Percentiles rank a stretch among this genome's conserved stretches.
Conservation (phyloP, 2,113 vertebrate genomes). For the Channa maculata region DNA sequence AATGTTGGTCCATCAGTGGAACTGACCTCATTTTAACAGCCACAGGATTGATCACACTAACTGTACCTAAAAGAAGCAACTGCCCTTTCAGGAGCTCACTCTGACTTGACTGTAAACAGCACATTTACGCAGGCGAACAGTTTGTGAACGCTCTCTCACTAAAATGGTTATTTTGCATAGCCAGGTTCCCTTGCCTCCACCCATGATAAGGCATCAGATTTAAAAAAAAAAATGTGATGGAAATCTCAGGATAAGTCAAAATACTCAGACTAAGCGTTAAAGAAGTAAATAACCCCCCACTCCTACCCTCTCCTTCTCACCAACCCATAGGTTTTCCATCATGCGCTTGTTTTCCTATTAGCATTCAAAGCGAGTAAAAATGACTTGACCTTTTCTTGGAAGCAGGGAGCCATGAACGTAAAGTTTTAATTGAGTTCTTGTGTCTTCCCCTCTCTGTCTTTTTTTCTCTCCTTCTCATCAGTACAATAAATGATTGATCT, state of each 20-base stretch:
- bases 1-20: neutral
- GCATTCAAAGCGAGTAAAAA: conserved; percentile 73
- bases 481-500: conserved; percentile 73
- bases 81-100: neutral
- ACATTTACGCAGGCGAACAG: conserved; percentile 1
- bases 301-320: conserved; percentile 20
- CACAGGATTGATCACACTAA: neutral
- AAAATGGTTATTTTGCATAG: conserved; percentile 4
- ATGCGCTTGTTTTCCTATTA: conserved; percentile 66
- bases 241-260: conserved; percentile 38
- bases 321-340: conserved; percentile 47
- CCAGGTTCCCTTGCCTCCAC: conserved; percentile 8
- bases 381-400: conserved; percentile 76
- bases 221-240: conserved; percentile 17
- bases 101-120: neutral
- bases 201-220: conserved; percentile 16
- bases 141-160: conserved; percentile 11
- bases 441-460: conserved; percentile 46
- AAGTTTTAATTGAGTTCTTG: conserved; percentile 80
- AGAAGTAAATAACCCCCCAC: conserved; percentile 47
- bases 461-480: conserved; percentile 60
- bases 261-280: conserved; percentile 43
- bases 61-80: neutral
- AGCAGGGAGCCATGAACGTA: conserved; percentile 43
- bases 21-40: neutral